These are phyloP conservation scores for Scolopax rusticola DNA, from an alignment of 2,797 vertebrate species.

Conservation along the genomic window DNA sequence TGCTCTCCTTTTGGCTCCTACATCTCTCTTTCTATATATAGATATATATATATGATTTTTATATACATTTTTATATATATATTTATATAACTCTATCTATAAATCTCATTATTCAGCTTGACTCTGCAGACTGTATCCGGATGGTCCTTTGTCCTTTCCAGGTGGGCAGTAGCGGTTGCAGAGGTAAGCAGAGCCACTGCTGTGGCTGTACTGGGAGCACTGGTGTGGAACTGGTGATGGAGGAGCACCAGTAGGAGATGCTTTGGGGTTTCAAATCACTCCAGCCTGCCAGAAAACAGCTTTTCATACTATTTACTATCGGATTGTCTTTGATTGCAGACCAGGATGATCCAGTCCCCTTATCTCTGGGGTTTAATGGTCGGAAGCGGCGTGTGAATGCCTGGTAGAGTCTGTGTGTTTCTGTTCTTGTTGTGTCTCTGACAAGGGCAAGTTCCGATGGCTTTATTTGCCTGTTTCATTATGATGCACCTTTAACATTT, in stretches of 20 bases:
- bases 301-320: background rate
- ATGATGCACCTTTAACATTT: slow-evolving; percentile 27
- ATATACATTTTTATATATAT: background rate
- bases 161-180: background rate
- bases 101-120: background rate
- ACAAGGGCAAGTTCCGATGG: background rate
- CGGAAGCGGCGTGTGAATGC: background rate
- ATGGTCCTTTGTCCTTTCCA: background rate
- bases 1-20: background rate
- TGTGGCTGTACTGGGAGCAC: background rate
- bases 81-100: background rate
- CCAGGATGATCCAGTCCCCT: background rate
- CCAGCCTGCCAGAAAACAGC: background rate
- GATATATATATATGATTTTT: background rate
- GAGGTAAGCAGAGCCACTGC: too few species aligned
- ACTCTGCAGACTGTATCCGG: background rate
- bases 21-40: rapidly evolving
- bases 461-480: slow-evolving; percentile 41
- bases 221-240: background rate
- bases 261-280: background rate
- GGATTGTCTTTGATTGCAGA: background rate
- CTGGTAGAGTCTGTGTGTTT: too few species aligned
- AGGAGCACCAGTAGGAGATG: background rate
- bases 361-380: background rate
- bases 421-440: background rate